Conservation (phyloP, 2,888 invertebrate species). For the Dendrolimus pini region DNA sequence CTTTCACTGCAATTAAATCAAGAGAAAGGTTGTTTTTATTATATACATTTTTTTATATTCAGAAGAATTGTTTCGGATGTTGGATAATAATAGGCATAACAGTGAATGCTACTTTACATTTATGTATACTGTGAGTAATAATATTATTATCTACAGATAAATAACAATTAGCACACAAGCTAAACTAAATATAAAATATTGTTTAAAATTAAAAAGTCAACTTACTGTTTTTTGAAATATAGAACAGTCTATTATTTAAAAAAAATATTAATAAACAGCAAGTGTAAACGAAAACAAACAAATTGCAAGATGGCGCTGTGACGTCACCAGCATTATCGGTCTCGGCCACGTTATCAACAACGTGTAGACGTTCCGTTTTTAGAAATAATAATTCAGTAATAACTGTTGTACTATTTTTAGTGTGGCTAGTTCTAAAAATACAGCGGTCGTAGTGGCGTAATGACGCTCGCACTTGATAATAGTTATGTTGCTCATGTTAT, state of each 20-base stretch:
- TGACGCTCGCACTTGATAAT: constrained; percentile 70
- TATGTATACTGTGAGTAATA: constrained; percentile 7
- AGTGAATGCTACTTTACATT: background rate
- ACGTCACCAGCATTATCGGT: constrained; percentile 60
- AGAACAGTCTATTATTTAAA: constrained; percentile 14
- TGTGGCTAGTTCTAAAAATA: constrained; percentile 74
- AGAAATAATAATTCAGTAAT: constrained; percentile 77
- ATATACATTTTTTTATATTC: background rate
- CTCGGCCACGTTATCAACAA: constrained; percentile 60
- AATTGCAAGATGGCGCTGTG: constrained; percentile 38
- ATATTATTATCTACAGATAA: too few species aligned
- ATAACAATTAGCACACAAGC: too few species aligned
- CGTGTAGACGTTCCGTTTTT: constrained; percentile 73
- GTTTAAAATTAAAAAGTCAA: background rate
- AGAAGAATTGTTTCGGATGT: background rate
- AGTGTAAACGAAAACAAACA: constrained; percentile 38
- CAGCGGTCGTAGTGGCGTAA: constrained; percentile 43
- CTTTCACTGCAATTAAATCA: background rate
- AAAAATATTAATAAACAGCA: constrained; percentile 21
- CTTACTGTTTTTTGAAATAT: background rate
- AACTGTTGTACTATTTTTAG: constrained; percentile 73
- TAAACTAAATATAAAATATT: background rate
- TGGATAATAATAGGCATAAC: background rate
- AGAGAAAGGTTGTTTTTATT: background rate
- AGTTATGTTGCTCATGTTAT: constrained; percentile 60